Evolutionary conservation across 2,888 invertebrate species (phyloP), one percentile per base, ranked within the genome.

Genomic region (Drosophila demipolita): DNA sequence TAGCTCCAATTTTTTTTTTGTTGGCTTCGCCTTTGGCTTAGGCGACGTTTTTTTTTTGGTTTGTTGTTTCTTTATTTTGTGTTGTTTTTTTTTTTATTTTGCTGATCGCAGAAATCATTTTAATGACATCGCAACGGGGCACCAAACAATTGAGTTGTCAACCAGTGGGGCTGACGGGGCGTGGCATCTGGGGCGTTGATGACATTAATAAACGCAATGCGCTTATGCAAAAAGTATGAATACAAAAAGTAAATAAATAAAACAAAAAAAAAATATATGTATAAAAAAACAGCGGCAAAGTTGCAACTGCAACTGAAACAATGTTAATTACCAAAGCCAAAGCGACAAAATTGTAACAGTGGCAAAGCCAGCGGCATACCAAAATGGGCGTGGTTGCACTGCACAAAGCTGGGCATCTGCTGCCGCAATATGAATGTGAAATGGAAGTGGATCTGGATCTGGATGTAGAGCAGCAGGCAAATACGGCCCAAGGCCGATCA

Each of bases 271-370:
- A 17, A 4, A 11, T 1, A 26, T 1, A 12, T 17, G 7, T 17
- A 36, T 7, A 29, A 11, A 49, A 26, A 49, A 49, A 11, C n/a
- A 36, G 50, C 49, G 48, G 64, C 64, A 61, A 75, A 59, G 53
- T 50, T 54, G 72, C 71, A 62, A 57, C 50, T 73, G 70, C 66
- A 52, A 69, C 60, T 53, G 78, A 71, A 81, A 74, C 81, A 74
- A 73, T 76, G 83, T 82, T 81, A 81, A 81, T 81, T 81, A 82
- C 80, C 79, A 71, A 68, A 68, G 70, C 65, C 42, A 63, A 63
- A 77, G 88, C 82, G 85, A 85, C 86, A 81, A 83, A 89, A 87
- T 83, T 87, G 82, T 89, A 85, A 89, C 85, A 85, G 85, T 83
- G 84, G 87, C 85, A 83, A 54, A 50, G 83, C 85, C 85, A 53